Percentiles rank a stretch among this genome's conserved stretches.
Conservation (phyloP, 2,113 vertebrate species). For the Xiphias gladius region DNA sequence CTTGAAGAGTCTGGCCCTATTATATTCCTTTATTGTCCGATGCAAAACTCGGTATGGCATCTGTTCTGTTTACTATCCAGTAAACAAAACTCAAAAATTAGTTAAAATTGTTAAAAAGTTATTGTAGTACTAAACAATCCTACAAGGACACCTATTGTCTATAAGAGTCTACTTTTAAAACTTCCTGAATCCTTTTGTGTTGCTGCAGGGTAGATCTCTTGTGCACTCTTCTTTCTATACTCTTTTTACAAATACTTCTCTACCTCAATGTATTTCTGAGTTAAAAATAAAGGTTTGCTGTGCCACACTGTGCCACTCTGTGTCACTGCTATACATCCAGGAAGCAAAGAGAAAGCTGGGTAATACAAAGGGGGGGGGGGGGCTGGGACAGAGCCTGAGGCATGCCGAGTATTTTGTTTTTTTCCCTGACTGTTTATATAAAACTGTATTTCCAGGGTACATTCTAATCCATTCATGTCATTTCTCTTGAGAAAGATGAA, state of each 20-base stretch:
- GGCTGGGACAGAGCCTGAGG: slow-evolving; percentile 32
- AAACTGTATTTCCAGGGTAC: slow-evolving; percentile 40
- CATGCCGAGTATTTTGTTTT: slow-evolving; percentile 35
- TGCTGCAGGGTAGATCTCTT: background rate
- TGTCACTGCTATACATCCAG: slow-evolving; percentile 4
- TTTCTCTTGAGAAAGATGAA: slow-evolving; percentile 47
- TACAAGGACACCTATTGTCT: too few relatives aligned
- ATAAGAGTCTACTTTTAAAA: background rate
- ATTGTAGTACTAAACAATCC: too few relatives aligned
- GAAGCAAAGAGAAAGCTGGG: background rate
- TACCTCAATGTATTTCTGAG: too few relatives aligned
- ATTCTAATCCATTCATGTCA: slow-evolving; percentile 22
- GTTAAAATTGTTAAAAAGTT: too few relatives aligned
- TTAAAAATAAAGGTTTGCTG: background rate
- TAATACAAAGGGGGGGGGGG: background rate
- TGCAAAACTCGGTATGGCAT: too few relatives aligned
- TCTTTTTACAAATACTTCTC: background rate
- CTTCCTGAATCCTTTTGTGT: background rate
- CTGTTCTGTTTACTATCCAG: too few relatives aligned
- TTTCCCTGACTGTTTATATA: slow-evolving; percentile 49
- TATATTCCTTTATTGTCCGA: too few relatives aligned
- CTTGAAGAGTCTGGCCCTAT: too few relatives aligned
- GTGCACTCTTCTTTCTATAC: background rate
- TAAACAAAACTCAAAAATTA: too few relatives aligned
- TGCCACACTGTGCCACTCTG: background rate